Conservation (phyloP, 2,888 invertebrate species). For the Drosophila imparisetae region DNA sequence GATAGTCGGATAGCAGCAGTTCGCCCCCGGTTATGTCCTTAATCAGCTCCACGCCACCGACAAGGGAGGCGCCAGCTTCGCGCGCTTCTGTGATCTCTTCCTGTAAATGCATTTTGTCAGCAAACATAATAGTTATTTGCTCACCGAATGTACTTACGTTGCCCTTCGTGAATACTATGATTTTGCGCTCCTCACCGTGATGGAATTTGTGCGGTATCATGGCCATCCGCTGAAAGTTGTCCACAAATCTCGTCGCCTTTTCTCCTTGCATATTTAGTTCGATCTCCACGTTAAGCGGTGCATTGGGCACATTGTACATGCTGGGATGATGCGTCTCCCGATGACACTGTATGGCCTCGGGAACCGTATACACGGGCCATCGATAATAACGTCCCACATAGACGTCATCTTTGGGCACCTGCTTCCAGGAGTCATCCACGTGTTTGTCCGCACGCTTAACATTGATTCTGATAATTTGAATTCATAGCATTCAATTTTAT, state of each 20-base stretch:
- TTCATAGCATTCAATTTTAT: background rate
- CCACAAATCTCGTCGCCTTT: slow-evolving; percentile 87
- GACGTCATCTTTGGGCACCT: slow-evolving; percentile 88
- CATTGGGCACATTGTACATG: slow-evolving; percentile 91
- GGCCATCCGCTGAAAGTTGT: slow-evolving; percentile 89
- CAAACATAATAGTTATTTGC: background rate
- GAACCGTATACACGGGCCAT: slow-evolving; percentile 88
- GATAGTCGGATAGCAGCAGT: slow-evolving; percentile 88
- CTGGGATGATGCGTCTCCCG: slow-evolving; percentile 93
- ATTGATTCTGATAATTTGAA: slow-evolving; percentile 80
- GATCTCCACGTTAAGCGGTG: slow-evolving; percentile 88
- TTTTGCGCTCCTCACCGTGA: slow-evolving; percentile 88
- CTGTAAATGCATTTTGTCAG: slow-evolving; percentile 50
- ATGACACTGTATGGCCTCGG: slow-evolving; percentile 91
- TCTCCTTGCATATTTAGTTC: slow-evolving; percentile 91
- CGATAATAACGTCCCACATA: slow-evolving; percentile 86
- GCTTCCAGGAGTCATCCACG: slow-evolving; percentile 87
- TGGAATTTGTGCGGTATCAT: slow-evolving; percentile 89
- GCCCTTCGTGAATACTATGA: slow-evolving; percentile 91
- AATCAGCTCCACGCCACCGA: slow-evolving; percentile 90
- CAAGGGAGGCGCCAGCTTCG: slow-evolving; percentile 90
- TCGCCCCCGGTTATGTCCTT: slow-evolving; percentile 92
- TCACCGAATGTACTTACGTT: slow-evolving; percentile 79
- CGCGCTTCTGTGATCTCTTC: slow-evolving; percentile 86
- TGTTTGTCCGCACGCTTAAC: slow-evolving; percentile 86